Conservation (phyloP, 2,797 vertebrate genomes). For the Tokudaia muenninki region DNA sequence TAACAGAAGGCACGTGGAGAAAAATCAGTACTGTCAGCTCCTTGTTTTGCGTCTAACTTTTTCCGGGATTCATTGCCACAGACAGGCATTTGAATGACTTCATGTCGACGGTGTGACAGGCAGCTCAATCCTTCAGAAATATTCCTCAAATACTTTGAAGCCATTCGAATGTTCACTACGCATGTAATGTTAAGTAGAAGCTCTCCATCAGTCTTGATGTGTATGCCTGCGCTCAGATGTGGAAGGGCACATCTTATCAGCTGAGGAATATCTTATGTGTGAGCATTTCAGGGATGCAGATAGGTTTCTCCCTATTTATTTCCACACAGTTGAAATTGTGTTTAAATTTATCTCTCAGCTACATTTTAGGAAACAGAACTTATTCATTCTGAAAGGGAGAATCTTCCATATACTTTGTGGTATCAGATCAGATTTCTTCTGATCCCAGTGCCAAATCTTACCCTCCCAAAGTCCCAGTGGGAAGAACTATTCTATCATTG, state of each 20-base stretch:
- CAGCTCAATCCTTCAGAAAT: constrained; percentile 66
- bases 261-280: background rate
- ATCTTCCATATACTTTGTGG: background rate
- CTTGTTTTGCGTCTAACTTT: constrained; percentile 75
- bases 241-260: background rate
- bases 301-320: constrained; percentile 17
- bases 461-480: background rate
- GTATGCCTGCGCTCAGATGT: background rate
- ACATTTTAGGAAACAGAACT: constrained; percentile 1
- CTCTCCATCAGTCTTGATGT: background rate
- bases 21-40: constrained; percentile 45
- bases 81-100: constrained; percentile 69
- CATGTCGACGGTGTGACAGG: constrained; percentile 62
- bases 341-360: constrained; percentile 22
- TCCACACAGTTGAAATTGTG: constrained; percentile 3
- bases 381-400: background rate
- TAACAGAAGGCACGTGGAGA: constrained; percentile 67
- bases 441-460: background rate
- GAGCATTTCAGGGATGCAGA: background rate
- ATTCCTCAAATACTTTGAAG: constrained; percentile 65
- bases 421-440: background rate
- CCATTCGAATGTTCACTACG: constrained; percentile 6
- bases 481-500: background rate
- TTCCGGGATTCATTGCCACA: constrained; percentile 68
- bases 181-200: constrained; percentile 35